phyloP scores from a whole-genome alignment of 2,113 vertebrate species.

The Anarrhichthys ocellatus region DNA sequence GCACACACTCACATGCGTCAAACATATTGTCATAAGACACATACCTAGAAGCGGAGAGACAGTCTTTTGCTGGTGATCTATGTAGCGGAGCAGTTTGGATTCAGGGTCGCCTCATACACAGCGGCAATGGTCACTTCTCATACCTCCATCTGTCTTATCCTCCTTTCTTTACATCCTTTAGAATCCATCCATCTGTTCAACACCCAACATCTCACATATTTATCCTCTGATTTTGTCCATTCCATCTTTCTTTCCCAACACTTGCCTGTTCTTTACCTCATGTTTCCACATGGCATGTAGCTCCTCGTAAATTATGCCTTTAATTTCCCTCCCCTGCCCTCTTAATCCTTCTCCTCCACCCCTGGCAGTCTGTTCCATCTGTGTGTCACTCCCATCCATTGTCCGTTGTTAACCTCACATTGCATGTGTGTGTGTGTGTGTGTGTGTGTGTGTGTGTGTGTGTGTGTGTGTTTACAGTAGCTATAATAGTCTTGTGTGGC shows the following conservation, averaged over 20 bases:
- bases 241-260: not conserved
- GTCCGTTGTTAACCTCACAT: not conserved
- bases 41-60: conserved; percentile 14
- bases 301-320: conserved; percentile 29
- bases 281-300: conserved; percentile 18
- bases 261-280: not conserved
- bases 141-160: conserved; percentile 24
- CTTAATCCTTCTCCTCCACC: conserved; percentile 39
- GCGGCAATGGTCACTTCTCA: conserved; percentile 38
- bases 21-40: conserved; percentile 20
- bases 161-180: conserved; percentile 35
- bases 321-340: conserved; percentile 23
- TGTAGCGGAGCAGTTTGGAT: conserved; percentile 42
- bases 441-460: conserved; percentile 8
- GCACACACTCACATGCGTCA: not conserved
- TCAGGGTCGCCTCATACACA: conserved; percentile 67
- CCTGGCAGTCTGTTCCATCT: conserved; percentile 24
- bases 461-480: conserved; percentile 15
- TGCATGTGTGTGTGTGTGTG: not conserved
- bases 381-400: conserved; percentile 15
- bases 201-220: not conserved
- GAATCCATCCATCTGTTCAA: conserved; percentile 32
- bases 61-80: conserved; percentile 65
- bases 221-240: not conserved
- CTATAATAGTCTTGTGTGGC: conserved; percentile 9